Evolutionary conservation across 2,113 vertebrate species (phyloP), one percentile per base, ranked within the genome.

Genomic region (Aplodontia rufa): DNA sequence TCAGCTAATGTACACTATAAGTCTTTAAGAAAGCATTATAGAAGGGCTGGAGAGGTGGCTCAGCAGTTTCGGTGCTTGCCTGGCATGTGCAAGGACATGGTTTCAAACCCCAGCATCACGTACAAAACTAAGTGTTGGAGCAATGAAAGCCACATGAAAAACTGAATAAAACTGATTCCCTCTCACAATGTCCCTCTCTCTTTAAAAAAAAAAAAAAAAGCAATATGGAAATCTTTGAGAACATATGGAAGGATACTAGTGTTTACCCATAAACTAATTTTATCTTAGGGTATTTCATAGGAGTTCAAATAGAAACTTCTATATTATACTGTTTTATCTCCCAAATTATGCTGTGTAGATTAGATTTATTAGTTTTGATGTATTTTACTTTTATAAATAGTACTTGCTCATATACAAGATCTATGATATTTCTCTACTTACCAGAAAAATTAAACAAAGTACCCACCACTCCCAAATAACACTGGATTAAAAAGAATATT

Each of bases 371-470:
- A 30, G 35, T 45, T 93, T 69, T 87, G 30, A 37, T 74, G 2
- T 81, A 79, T 16, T 81, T 17, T 55, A 47, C 51, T 74, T 66
- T 49, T 79, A 80, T 78, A 84, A 92, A 87, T 92, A 62, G 42
- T 75, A 85, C 83, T 14, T 53, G 24, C 20, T 96, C 40, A 55
- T 47, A 8, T 69, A 64, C 20, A 95, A 93, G 90, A 75, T 87
- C 74, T 76, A 28, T n/a, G 16, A 40, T 62, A 51, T 92, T 74
- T 84, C 28, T 94, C 74, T 83, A 96, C 80, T 89, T 93, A 95
- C 51, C 69, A 95, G 42, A 91, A 91, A 96, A 96, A 94, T 6
- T 90, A 30, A 94, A 68, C 87, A 74, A 78, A 92, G 58, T 79
- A 80, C n/a, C 83, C 40, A 84, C 75, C 24, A 53, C n/a, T 93